Evolutionary conservation across 2,113 vertebrate genomes (phyloP), one percentile per base, ranked within the genome.

Genomic region (Sebastes schlegelii): DNA sequence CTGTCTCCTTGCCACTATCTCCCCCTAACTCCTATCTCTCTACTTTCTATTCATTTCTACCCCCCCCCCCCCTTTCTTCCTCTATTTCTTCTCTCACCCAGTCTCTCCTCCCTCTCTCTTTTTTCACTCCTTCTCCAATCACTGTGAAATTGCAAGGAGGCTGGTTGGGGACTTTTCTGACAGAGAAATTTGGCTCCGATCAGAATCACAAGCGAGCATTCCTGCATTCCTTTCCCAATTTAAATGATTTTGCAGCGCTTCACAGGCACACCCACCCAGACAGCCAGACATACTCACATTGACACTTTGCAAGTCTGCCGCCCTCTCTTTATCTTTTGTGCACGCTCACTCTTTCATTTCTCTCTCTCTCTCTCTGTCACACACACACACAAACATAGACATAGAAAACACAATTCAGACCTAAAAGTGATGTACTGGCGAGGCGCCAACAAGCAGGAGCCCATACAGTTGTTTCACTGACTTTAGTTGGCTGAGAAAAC

Each of bases 131-230:
- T 85, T 91, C 90, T 91, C 87, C 92, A 93, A 92, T 93, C 88
- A 93, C 89, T 90, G 91, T 93, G 91, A 94, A 93, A 93, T 92
- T 92, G 86, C 87, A 83, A 83, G 73, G 87, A 66, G 79, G 87
- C 79, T 89, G 79, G 86, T 92, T 85, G 83, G 89, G 85, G 85
- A 90, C 85, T 92, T 91, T 82, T 88, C 84, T 86, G 83, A 93
- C 84, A 74, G 81, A 85, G 79, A 91, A 92, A 92, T 92, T 86
- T 90, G 83, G 75, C 87, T 90, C 63, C 14, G 90, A 92, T 92
- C 87, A 83, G 75, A 93, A 90, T 92, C 88, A 84, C 88, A 66
- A 70, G 87, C 11, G 10, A 88, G 83, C 69, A 84, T 90, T 90
- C 79, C 86, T 85, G 85, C 93, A 79, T 91, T 91, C 73, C 60